Conservation (phyloP, 1,140 invertebrate species). For the Armadillidium nasatum region DNA sequence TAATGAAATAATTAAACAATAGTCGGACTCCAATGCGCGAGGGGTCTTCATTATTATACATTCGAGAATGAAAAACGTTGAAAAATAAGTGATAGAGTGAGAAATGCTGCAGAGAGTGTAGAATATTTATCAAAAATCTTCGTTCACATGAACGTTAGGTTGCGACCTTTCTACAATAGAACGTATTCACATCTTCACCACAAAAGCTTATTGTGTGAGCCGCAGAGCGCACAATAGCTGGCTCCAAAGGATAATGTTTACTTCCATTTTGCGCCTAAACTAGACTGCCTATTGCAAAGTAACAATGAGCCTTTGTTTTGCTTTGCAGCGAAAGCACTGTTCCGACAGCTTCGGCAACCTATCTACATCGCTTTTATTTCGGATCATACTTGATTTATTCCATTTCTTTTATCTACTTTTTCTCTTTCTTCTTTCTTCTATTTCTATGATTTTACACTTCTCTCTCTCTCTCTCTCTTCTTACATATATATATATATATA, state of each 20-base stretch:
- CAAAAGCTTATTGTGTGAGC: constrained; percentile 7
- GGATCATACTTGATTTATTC: constrained; percentile 3
- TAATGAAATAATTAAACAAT: constrained; percentile 14
- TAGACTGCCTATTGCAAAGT: constrained; percentile 12
- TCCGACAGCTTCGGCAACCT: not conserved
- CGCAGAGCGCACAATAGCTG: constrained; percentile 4
- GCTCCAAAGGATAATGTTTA: constrained; percentile 12
- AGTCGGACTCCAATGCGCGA: not conserved
- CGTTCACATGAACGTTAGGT: constrained; percentile 8
- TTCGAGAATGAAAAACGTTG: not conserved
- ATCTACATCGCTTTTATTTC: constrained; percentile 2
- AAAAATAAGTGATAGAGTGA: constrained; percentile 3
- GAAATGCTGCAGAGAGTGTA: not conserved
- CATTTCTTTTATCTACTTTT: not conserved
- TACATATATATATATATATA: no score
- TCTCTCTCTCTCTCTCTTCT: not conserved
- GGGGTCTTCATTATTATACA: constrained; percentile 12
- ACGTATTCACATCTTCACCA: not conserved
- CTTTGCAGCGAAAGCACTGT: constrained; percentile 2
- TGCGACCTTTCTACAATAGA: constrained; percentile 7
- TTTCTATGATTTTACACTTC: no score
- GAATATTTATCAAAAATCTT: not conserved
- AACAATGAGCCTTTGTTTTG: constrained; percentile 10
- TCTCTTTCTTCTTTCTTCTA: not conserved
- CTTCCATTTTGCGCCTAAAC: constrained; percentile 9